Conservation (phyloP, 2,888 invertebrate genomes). For the Theristus sp. region DNA sequence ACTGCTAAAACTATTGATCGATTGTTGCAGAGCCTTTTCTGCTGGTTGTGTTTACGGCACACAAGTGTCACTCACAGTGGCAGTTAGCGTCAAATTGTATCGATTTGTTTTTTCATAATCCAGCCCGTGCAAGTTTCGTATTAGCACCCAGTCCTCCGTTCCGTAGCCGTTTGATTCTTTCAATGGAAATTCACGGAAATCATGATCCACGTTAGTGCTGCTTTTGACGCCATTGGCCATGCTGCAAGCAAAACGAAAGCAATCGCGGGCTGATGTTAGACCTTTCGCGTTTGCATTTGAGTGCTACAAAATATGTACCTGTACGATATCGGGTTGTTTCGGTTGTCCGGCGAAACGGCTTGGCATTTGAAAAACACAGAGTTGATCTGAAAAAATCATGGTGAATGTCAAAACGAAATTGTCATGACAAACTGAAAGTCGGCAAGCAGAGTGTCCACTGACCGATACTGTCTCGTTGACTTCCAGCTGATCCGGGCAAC, state of each 20-base stretch:
- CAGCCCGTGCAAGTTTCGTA: constrained; percentile 20
- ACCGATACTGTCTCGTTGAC: constrained; percentile 21
- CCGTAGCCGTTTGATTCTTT: constrained; percentile 11
- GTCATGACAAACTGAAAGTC: neutral
- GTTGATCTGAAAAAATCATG: constrained; percentile 13
- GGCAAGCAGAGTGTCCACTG: too few relatives aligned
- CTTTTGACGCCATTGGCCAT: constrained; percentile 14
- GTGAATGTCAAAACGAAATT: neutral
- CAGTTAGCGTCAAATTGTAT: constrained; percentile 23
- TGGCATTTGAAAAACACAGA: constrained; percentile 18
- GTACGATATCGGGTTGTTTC: constrained; percentile 15
- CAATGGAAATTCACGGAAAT: constrained; percentile 14
- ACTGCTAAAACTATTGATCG: too few relatives aligned
- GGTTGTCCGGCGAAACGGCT: constrained; percentile 15
- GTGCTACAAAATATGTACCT: constrained; percentile 13
- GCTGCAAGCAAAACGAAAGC: constrained; percentile 7
- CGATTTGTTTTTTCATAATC: constrained; percentile 22
- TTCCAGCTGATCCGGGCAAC: constrained; percentile 13
- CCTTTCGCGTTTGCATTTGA: too few relatives aligned
- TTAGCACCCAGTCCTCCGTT: constrained; percentile 12
- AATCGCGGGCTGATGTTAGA: neutral
- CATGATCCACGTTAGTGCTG: constrained; percentile 13
- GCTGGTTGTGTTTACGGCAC: too few relatives aligned
- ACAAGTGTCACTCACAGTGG: constrained; percentile 17
- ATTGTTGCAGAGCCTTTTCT: too few relatives aligned